Percentiles rank a stretch among this genome's conserved stretches.
These are phyloP conservation scores for Hypercompe scribonia DNA, from an alignment of 2,888 invertebrate genomes.

Conservation along the genomic window DNA sequence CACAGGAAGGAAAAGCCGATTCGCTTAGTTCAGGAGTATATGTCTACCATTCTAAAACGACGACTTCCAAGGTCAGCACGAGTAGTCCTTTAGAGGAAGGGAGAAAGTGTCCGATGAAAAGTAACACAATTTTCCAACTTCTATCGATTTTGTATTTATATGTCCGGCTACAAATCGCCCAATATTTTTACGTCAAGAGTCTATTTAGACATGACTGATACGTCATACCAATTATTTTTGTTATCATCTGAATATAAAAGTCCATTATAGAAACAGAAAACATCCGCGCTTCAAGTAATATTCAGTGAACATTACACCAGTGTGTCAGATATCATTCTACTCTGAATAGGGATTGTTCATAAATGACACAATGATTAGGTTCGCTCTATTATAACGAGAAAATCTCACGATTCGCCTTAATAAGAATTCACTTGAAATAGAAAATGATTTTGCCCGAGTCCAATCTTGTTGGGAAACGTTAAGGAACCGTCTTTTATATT, in stretches of 20 bases:
- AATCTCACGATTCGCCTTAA: slow-evolving; percentile 45
- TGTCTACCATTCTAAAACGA: too few species aligned
- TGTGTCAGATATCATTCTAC: slow-evolving; percentile 39
- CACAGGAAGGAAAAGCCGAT: too few species aligned
- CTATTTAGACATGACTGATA: neutral
- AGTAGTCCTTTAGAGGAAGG: too few species aligned
- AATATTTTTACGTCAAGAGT: neutral
- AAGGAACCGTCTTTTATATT: slow-evolving; percentile 22
- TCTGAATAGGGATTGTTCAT: slow-evolving; percentile 53
- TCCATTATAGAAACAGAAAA: neutral
- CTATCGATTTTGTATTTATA: neutral
- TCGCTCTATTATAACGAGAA: slow-evolving; percentile 50
- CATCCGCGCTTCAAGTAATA: slow-evolving; percentile 7
- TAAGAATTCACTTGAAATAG: slow-evolving; percentile 51
- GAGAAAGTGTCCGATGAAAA: too few species aligned
- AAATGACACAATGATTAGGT: slow-evolving; percentile 61
- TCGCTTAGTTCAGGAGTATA: too few species aligned
- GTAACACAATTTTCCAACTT: neutral
- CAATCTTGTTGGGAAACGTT: slow-evolving; percentile 17
- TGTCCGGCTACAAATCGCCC: neutral
- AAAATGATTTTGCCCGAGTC: slow-evolving; percentile 33
- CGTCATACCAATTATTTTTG: neutral
- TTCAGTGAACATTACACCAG: slow-evolving; percentile 17
- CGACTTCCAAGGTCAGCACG: too few species aligned
- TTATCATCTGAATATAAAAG: neutral